phyloP scores from a whole-genome alignment of 2,888 invertebrate genomes.

The Agriopis aurantiaria region DNA sequence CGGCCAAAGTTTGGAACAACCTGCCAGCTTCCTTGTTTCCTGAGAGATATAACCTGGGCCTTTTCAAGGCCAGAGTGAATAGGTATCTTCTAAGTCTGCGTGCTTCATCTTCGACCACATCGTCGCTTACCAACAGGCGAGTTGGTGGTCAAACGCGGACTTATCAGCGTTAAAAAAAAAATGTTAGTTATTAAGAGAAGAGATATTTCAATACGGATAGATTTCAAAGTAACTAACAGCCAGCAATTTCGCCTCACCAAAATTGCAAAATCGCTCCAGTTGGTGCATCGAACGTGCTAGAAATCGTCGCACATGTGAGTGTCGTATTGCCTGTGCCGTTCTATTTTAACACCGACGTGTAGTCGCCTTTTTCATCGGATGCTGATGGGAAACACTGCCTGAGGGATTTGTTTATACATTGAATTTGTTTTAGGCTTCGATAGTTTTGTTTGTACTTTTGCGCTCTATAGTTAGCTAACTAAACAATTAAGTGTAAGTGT shows the following conservation, averaged over 20 bases:
- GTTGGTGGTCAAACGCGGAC: too few relatives aligned
- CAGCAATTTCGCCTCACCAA: neutral
- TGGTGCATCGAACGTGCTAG: slow-evolving; percentile 6
- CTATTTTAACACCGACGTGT: slow-evolving; percentile 3
- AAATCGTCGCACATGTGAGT: slow-evolving; percentile 3
- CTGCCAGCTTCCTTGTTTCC: too few relatives aligned
- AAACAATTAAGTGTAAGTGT: too few relatives aligned
- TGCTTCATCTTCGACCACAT: too few relatives aligned
- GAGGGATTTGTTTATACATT: slow-evolving; percentile 25
- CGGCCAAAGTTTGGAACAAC: too few relatives aligned
- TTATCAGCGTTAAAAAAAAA: too few relatives aligned
- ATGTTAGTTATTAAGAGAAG: neutral
- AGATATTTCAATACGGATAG: neutral
- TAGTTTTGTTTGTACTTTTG: slow-evolving; percentile 5
- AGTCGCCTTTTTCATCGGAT: neutral
- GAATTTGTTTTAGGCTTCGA: slow-evolving; percentile 22
- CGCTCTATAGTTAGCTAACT: slow-evolving; percentile 3
- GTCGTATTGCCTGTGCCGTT: slow-evolving; percentile 5
- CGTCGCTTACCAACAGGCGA: too few relatives aligned
- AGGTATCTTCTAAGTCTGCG: too few relatives aligned
- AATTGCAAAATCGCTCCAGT: slow-evolving; percentile 11
- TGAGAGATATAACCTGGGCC: too few relatives aligned
- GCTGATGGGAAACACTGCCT: slow-evolving; percentile 13
- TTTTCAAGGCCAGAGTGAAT: too few relatives aligned
- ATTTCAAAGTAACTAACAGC: slow-evolving; percentile 2